A percentile compares a stretch with the other conserved stretches of the same genome.
These are phyloP conservation scores for Semaprochilodus insignis DNA, from an alignment of 2,797 vertebrate species.

Conservation along the genomic window DNA sequence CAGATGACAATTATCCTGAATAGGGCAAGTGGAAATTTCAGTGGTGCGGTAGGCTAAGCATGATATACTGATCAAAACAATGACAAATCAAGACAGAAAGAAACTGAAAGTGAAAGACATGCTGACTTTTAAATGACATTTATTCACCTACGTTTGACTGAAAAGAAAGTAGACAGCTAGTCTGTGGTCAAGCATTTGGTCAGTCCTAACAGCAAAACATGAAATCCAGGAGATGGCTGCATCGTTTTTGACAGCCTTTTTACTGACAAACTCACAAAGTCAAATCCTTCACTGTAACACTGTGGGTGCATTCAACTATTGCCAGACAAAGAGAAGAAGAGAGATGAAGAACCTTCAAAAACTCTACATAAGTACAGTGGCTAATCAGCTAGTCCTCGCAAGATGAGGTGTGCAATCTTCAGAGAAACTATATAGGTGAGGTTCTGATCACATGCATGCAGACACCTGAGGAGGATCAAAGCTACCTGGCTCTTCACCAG, in stretches of 20 bases:
- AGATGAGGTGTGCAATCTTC: slow-evolving; percentile 55
- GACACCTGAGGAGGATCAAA: background rate
- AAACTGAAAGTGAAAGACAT: slow-evolving; percentile 1
- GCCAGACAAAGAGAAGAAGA: no score
- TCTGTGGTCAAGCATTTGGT: background rate
- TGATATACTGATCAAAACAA: background rate
- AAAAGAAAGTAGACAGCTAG: background rate
- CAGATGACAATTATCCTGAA: no score
- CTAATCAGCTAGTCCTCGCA: slow-evolving; percentile 61
- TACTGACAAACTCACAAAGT: background rate
- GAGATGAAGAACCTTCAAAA: background rate
- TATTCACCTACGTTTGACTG: background rate
- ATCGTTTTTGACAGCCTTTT: background rate
- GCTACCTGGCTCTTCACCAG: background rate
- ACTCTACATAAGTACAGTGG: slow-evolving; percentile 20
- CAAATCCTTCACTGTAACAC: background rate
- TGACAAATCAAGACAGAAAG: background rate
- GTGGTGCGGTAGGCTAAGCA: no score
- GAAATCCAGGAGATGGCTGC: background rate
- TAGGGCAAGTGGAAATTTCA: no score
- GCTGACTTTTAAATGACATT: background rate
- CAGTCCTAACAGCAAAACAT: background rate
- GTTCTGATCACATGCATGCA: background rate
- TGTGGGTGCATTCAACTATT: background rate
- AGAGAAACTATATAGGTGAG: slow-evolving; percentile 61